Evolutionary conservation across 2,888 invertebrate species (phyloP).

Genomic region (Chironomus tentans): DNA sequence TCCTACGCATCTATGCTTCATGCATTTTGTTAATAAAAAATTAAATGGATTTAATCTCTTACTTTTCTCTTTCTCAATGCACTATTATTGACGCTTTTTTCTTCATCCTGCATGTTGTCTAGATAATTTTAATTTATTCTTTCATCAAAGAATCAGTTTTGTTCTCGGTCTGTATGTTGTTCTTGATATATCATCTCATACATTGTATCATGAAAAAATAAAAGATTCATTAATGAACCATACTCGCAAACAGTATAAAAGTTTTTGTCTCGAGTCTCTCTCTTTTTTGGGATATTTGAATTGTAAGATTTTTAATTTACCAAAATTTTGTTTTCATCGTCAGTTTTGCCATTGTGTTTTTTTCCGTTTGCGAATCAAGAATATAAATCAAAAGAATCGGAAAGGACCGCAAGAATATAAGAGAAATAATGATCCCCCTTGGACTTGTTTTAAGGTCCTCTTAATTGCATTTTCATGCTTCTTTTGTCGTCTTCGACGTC

Average conservation of each 20-base stretch:
- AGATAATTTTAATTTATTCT: neutral
- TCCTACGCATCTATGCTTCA: conserved; percentile 21
- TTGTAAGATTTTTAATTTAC: conserved; percentile 1
- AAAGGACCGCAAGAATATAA: neutral
- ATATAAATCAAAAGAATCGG: conserved; percentile 17
- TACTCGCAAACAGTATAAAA: neutral
- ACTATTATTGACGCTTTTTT: conserved; percentile 3
- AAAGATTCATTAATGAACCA: neutral
- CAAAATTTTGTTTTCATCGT: conserved; percentile 1
- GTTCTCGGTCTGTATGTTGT: neutral
- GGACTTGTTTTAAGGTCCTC: conserved; percentile 12
- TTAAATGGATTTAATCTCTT: neutral
- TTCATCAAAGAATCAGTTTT: neutral
- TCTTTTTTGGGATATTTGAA: neutral
- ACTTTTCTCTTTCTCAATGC: neutral
- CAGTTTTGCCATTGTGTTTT: conserved; percentile 6
- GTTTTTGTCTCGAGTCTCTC: no score
- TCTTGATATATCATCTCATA: neutral
- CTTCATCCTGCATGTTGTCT: neutral
- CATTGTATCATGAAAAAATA: neutral
- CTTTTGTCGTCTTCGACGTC: neutral
- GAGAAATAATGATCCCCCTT: conserved; percentile 13
- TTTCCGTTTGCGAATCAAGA: neutral
- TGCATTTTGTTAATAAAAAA: neutral
- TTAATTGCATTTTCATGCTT: conserved; percentile 21